These are phyloP conservation scores for Tethea ocularis DNA, from an alignment of 2,888 invertebrate genomes.

Conservation along the genomic window DNA sequence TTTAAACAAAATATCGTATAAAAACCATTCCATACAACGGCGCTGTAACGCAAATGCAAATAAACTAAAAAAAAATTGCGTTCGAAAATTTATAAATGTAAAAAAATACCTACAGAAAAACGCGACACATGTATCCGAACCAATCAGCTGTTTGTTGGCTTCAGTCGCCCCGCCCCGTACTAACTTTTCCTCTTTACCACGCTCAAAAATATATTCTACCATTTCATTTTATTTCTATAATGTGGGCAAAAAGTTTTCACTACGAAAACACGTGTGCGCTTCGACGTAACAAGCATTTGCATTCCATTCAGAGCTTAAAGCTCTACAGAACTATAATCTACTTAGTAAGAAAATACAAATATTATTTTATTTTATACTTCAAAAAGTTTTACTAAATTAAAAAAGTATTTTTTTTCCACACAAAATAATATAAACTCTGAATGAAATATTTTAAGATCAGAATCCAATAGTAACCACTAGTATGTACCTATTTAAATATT, in stretches of 20 bases:
- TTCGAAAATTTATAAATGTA: slow-evolving; percentile 41
- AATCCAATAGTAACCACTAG: background rate
- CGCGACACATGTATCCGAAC: slow-evolving; percentile 73
- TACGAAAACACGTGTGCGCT: slow-evolving; percentile 11
- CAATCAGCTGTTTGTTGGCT: slow-evolving; percentile 77
- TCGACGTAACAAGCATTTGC: background rate
- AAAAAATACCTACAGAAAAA: slow-evolving; percentile 79
- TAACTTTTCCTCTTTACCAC: slow-evolving; percentile 74
- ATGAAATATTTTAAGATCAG: background rate
- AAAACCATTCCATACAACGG: slow-evolving; percentile 10
- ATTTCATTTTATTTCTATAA: slow-evolving; percentile 50
- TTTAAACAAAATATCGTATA: background rate
- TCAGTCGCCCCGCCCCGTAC: slow-evolving; percentile 72
- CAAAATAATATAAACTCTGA: background rate
- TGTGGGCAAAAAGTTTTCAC: slow-evolving; percentile 34
- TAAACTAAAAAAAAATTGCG: slow-evolving; percentile 21
- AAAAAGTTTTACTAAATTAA: background rate
- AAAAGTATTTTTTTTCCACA: background rate
- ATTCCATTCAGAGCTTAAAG: background rate
- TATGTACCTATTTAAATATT: background rate
- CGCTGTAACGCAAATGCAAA: slow-evolving; percentile 10
- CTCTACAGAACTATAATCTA: background rate
- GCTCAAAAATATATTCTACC: slow-evolving; percentile 66
- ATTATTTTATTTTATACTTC: background rate
- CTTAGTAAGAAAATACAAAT: background rate